These are phyloP conservation scores for Naja naja DNA, from an alignment of 2,113 vertebrate species.

Conservation along the genomic window DNA sequence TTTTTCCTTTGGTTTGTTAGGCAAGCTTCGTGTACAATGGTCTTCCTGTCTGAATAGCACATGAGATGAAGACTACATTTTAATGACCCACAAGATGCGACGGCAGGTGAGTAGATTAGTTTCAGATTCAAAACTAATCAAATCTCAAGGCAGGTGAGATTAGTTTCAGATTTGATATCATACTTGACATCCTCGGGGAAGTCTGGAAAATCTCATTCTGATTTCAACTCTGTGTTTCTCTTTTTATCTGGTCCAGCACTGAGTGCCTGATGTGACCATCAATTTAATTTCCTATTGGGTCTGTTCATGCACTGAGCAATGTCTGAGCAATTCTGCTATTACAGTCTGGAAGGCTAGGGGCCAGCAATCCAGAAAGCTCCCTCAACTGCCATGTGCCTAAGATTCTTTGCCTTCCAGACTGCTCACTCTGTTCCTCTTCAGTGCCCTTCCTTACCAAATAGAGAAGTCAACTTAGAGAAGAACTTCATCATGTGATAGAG, in stretches of 20 bases:
- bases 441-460: neutral
- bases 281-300: neutral
- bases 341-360: neutral
- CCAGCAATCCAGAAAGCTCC: neutral
- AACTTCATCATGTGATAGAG: neutral
- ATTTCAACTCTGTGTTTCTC: neutral
- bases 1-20: neutral
- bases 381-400: neutral
- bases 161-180: neutral
- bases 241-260: neutral
- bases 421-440: neutral
- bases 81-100: neutral
- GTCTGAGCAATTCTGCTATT: neutral
- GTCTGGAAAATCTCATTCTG: neutral
- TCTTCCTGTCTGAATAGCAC: neutral
- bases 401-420: neutral
- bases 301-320: neutral
- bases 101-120: neutral
- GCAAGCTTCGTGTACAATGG: neutral
- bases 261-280: neutral
- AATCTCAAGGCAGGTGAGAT: neutral
- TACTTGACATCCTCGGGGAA: neutral
- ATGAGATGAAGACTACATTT: neutral
- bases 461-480: neutral
- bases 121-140: neutral